Evolutionary conservation across 2,888 invertebrate species (phyloP).

Genomic region (Tiliacea citrago): DNA sequence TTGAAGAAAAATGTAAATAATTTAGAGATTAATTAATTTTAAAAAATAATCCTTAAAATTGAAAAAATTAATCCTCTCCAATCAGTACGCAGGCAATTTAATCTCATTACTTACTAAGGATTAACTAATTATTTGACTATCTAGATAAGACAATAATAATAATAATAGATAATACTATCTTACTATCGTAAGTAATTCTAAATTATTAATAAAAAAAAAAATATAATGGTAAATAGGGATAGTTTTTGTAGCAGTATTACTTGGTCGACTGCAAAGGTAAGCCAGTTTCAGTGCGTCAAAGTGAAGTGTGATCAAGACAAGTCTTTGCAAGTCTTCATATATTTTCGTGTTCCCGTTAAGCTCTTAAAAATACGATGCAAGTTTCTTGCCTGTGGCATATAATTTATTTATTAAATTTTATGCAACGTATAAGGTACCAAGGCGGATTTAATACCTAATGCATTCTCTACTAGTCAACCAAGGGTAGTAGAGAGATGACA

Average conservation of each 20-base stretch:
- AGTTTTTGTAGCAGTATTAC: not conserved
- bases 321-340: not conserved
- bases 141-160: no score
- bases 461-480: not conserved
- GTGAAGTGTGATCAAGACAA: not conserved
- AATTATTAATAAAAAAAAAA: not conserved
- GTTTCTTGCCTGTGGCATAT: not conserved
- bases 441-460: not conserved
- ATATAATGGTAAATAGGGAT: not conserved
- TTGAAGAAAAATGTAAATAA: not conserved
- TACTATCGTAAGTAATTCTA: conserved; percentile 28
- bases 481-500: not conserved
- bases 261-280: conserved; percentile 37
- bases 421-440: not conserved
- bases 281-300: not conserved
- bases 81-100: conserved; percentile 16
- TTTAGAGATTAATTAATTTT: conserved; percentile 14
- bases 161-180: no score
- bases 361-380: not conserved
- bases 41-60: no score
- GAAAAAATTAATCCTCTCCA: conserved; percentile 32
- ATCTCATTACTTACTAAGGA: conserved; percentile 23
- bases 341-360: not conserved
- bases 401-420: not conserved
- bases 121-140: conserved; percentile 31